Evolutionary conservation across 2,113 vertebrate species (phyloP), one percentile per base, ranked within the genome.

Genomic region (Miniopterus natalensis): DNA sequence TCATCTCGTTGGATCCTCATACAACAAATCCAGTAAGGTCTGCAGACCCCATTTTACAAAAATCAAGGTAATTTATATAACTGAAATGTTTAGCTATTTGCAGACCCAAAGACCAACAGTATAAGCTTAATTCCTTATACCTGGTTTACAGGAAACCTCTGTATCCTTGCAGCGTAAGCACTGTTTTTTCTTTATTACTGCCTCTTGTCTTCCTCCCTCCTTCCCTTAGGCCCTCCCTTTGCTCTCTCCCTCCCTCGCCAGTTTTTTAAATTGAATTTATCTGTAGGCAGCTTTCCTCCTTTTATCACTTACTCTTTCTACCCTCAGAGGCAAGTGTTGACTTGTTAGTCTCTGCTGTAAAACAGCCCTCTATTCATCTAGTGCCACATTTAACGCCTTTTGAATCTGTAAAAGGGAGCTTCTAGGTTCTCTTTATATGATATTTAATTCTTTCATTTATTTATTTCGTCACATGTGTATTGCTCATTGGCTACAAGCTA

Each of bases 81-180:
- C 63, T 89, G 61, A 90, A 90, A 59, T 66, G 2, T 23, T 91
- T 51, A 75, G 49, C 21, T 94, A 36, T 95, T 92, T 96, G 27
- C 10, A 59, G 57, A 94, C 18, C 20, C 42, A 80, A 78, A 73
- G 65, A 47, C 25, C 55, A 77, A 88, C 29, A 90, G 6, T 80
- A 11, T 40, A 83, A 15, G 25, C 71, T 94, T 29, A 61, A 36
- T 49, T 20, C 18, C 42, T 51, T 68, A 11, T 89, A 59, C 45
- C 80, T 86, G 7, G 9, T 74, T 66, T 71, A 13, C 23, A 66
- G n/a, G 27, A 74, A 51, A 31, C 86, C 11, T 66, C 49, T 83
- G 81, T 63, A 61, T 90, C 68, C 47, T 81, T 96, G 45, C 23
- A 93, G 27, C 66, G 73, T 25, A 49, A 84, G n/a, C 31, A 57